Base-by-base conservation (phyloP, 1,140 invertebrate genomes). In the Muscidifurax raptorellus region DNA sequence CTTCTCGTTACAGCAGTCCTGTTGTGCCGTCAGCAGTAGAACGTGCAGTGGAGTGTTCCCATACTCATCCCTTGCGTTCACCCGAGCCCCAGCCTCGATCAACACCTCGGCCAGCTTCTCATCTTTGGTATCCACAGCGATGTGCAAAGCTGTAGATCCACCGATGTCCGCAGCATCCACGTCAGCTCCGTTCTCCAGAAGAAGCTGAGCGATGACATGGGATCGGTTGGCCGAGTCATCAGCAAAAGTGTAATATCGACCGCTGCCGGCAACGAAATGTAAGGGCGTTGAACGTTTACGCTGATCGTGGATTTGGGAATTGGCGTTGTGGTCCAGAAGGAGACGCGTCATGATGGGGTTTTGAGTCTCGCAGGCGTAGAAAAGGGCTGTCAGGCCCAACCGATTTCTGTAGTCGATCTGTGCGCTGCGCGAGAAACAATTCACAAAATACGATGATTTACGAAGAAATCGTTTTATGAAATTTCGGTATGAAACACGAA, bases 31-130 rank as follows among this genome's bases (percentile, higher is more conserved):
- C 9, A 71, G n/a, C 6, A 79, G 59, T 3, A 80, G 59, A 1
- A 47, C 32, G 27, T 80, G 79, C 22, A 80, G 30, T 5, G 79
- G 79, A 27, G 79, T 71, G n/a, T 80, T 71, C 13, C 79, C 79
- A 18, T 71, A 80, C 0, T 71, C 40, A 15, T 80, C 79, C 36
- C 40, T 72, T 1, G 15, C 27, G 13, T 80, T 30, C 28, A 71
- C 32, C 10, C 7, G 36, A 12, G 79, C 79, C 22, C 40, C 40
- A 47, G 40, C 66, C 2, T 47, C 32, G 27, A 80, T 27, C 67
- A 80, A 12, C 18, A 80, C 66, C 27, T 71, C 2, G 15, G n/a
- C 40, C 10, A 71, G 25, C 7, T 32, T 22, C 15, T 71, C 66
- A 22, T 69, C 67, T 36, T 47, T 44, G 36, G 79, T 47, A 30